phyloP scores from a whole-genome alignment of 2,797 vertebrate genomes.

The Pangasius djambal region DNA sequence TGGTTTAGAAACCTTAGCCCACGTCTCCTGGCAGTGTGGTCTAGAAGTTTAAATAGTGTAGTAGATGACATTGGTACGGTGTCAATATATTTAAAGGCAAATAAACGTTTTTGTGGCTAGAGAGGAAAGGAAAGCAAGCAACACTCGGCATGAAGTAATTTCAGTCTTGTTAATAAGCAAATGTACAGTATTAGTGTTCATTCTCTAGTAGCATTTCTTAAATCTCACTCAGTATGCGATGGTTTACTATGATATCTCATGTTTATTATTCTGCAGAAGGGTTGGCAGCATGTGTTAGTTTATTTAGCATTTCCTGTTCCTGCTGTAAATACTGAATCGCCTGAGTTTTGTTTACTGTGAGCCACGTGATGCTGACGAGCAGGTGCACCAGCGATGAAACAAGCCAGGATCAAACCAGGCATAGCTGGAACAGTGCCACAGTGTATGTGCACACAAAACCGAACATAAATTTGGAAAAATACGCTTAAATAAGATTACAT shows the following conservation, averaged over 20 bases:
- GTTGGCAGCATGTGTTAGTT: neutral
- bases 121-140: neutral
- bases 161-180: neutral
- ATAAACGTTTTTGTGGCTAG: neutral
- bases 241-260: neutral
- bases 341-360: conserved; percentile 11
- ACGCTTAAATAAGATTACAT: neutral
- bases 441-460: neutral
- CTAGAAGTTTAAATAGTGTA: neutral
- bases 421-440: neutral
- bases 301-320: conserved; percentile 9
- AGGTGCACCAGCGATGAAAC: neutral
- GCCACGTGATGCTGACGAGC: conserved; percentile 11
- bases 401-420: conserved; percentile 17
- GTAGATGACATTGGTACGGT: neutral
- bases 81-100: neutral
- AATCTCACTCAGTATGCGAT: neutral
- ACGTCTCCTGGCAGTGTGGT: neutral
- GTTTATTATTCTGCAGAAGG: neutral
- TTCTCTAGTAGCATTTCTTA: no score
- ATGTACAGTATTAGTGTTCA: neutral
- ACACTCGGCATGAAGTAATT: neutral
- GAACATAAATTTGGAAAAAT: neutral
- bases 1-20: neutral
- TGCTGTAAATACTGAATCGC: conserved; percentile 12